Evolutionary conservation across 2,888 invertebrate genomes (phyloP), one percentile per base, ranked within the genome.

Genomic region (Xanthia togata): DNA sequence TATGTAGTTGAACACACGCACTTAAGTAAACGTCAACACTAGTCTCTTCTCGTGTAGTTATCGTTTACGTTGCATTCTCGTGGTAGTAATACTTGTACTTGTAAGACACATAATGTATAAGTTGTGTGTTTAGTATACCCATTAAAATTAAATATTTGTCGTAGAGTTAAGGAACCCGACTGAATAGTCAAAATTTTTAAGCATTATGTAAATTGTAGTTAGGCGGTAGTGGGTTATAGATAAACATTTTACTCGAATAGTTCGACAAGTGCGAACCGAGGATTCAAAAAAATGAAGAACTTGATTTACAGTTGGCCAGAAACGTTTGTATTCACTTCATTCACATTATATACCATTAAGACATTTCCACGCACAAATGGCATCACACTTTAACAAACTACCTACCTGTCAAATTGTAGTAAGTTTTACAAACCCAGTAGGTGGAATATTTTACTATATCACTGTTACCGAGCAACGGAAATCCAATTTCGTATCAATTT

Each of bases 151-250:
- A 85, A 90, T 91, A 93, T 90, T 92, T 86, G 87, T 91, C 84
- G 88, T 95, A 94, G 93, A 83, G 83, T 89, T 96, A 96, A 96
- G 96, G 91, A 94, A 95, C 93, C 95, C 95, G 96, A 96, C 96
- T 96, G 96, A 96, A 96, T 96, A 96, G 96, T 96, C 96, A 96
- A 93, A 94, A 93, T 94, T 95, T 93, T 93, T 95, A 94, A 94
- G 93, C 93, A 93, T 93, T 93, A 93, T 94, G 91, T 93, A 94
- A 93, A 92, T 91, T 85, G 91, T 92, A 93, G 89, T 88, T 93
- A 94, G 92, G 88, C 80, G 78, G 88, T 94, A 93, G 93, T 90
- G 83, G 86, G 89, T 88, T 89, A 89, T 93, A 93, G 91, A 88
- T 89, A 90, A 87, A 91, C 90, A 91, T 92, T 91, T 92, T 89